Base-by-base conservation (phyloP, 2,888 invertebrate genomes). In the Cephus nigrinus region DNA sequence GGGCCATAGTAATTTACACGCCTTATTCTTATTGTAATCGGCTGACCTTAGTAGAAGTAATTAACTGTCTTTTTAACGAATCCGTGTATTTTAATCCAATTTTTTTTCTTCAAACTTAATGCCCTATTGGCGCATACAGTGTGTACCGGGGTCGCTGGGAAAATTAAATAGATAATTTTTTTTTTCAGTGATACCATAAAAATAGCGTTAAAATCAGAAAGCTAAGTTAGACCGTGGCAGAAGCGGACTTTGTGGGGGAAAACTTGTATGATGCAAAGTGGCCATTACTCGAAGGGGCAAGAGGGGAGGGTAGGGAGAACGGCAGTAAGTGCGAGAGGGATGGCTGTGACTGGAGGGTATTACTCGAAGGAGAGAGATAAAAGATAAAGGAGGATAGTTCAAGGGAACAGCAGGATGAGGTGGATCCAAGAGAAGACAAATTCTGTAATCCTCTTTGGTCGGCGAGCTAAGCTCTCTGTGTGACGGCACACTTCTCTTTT, bases 371-470 rank as follows among this genome's bases (percentile, higher is more conserved):
- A 40, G 36, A 68, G 31, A 15, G 23, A 31, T 31, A 36, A n/a
- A 23, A 23, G 74, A 68, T 69, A 69, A 15, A 34, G 75, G 12
- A 12, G 12, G 32, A 75, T 12, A 76, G 12, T 68, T 23, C 75
- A 55, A 81, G 82, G 11, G 84, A 84, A 74, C 31, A 69, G 32
- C 31, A 69, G 69, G 82, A 84, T 86, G 83, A 33, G 82, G 83
- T 73, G 82, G 88, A 82, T 87, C 86, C 84, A 85, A 81, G 84
- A 80, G 84, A 87, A 88, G 88, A 88, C 87, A 88, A 90, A 90
- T 89, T 89, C 89, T 85, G 87, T 91, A 91, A 91, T 91, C 91
- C 90, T 90, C 91, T 91, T 91, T 91, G 88, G 89, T 87, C 88
- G 88, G 89, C 86, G 89, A 87, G 88, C 88, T 90, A 89, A 89